These are phyloP conservation scores for Zhuqinia jingwanae DNA, from an alignment of 2,888 invertebrate genomes.

Conservation along the genomic window DNA sequence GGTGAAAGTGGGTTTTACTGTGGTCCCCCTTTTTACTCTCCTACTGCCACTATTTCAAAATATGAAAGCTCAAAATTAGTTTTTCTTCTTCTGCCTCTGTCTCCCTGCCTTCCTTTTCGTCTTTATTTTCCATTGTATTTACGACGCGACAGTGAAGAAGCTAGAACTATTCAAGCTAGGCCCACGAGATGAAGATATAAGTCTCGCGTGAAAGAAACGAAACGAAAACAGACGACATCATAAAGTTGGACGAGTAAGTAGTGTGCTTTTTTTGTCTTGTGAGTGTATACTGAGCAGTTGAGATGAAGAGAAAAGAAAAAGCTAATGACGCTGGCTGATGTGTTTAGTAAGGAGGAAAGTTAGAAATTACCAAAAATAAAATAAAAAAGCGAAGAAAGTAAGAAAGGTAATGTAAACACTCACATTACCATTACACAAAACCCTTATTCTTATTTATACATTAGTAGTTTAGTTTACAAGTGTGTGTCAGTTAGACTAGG, in stretches of 20 bases:
- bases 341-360: slow-evolving; percentile 40
- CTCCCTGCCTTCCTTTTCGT: background rate
- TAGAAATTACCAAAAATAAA: slow-evolving; percentile 4
- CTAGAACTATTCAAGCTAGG: background rate
- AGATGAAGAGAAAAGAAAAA: background rate
- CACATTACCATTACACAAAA: slow-evolving; percentile 20
- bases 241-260: slow-evolving; percentile 10
- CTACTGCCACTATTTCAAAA: slow-evolving; percentile 1
- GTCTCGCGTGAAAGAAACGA: slow-evolving; percentile 14
- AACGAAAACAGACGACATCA: slow-evolving; percentile 33
- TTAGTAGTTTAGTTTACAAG: slow-evolving; percentile 2
- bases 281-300: background rate
- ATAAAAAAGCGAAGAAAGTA: background rate
- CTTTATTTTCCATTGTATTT: background rate
- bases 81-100: slow-evolving; percentile 47
- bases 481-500: background rate
- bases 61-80: slow-evolving; percentile 47
- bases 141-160: too few relatives aligned
- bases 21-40: slow-evolving; percentile 34
- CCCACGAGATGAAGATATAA: background rate
- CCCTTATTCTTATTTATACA: slow-evolving; percentile 43
- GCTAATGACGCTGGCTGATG: slow-evolving; percentile 28
- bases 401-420: slow-evolving; percentile 14
- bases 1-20: slow-evolving; percentile 63
- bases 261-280: slow-evolving; percentile 6